These are phyloP conservation scores for Cyclargus thomasi DNA, from an alignment of 1,140 invertebrate genomes.

Conservation along the genomic window DNA sequence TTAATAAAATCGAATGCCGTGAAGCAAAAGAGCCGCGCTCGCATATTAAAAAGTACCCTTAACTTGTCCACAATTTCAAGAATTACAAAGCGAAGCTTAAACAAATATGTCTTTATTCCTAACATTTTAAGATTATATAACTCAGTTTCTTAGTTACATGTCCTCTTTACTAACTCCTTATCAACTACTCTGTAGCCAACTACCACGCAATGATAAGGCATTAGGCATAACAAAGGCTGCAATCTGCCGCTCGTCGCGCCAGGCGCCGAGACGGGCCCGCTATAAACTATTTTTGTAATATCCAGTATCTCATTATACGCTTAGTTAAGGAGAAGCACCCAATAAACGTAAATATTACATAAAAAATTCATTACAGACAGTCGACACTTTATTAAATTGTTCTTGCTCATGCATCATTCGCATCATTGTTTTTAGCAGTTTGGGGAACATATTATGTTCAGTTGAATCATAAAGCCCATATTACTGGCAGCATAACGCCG, in stretches of 20 bases:
- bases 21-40: too few relatives aligned
- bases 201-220: neutral
- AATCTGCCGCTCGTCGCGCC: conserved; percentile 23
- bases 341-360: conserved; percentile 26
- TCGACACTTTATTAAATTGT: neutral
- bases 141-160: neutral
- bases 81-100: too few relatives aligned
- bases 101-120: too few relatives aligned
- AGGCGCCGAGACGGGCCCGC: conserved; percentile 29
- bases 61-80: too few relatives aligned
- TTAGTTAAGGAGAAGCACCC: conserved; percentile 37
- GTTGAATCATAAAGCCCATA: too few relatives aligned
- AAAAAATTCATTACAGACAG: neutral
- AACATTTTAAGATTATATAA: too few relatives aligned
- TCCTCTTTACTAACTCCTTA: neutral
- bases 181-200: neutral
- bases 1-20: too few relatives aligned
- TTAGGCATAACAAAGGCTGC: conserved; percentile 27
- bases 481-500: neutral
- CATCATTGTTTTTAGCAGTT: too few relatives aligned
- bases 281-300: conserved; percentile 58
- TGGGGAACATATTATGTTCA: too few relatives aligned
- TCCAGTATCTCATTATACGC: conserved; percentile 51
- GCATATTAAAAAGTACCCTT: too few relatives aligned
- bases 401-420: too few relatives aligned